Evolutionary conservation across 2,888 invertebrate genomes (phyloP).

Genomic region (Fabriciana adippe): DNA sequence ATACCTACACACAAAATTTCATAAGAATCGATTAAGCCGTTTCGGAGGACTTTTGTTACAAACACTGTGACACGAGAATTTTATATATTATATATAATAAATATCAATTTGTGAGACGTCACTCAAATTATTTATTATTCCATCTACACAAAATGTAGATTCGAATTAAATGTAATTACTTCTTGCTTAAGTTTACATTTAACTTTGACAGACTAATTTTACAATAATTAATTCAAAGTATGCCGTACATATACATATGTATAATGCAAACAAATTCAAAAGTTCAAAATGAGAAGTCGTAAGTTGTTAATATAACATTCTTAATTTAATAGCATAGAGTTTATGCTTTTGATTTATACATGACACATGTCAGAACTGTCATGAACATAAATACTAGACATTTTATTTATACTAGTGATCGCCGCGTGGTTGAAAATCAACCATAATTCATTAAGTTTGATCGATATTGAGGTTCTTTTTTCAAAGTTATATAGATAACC

Average conservation of each 20-base stretch:
- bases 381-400: neutral
- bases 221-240: conserved; percentile 17
- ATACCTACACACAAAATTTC: too few relatives aligned
- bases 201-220: conserved; percentile 24
- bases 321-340: conserved; percentile 10
- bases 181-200: conserved; percentile 3
- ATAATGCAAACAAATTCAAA: conserved; percentile 30
- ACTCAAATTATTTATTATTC: too few relatives aligned
- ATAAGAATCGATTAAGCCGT: too few relatives aligned
- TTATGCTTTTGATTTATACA: conserved; percentile 8
- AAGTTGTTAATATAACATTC: conserved; percentile 23
- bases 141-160: conserved; percentile 1
- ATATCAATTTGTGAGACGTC: too few relatives aligned
- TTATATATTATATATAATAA: too few relatives aligned
- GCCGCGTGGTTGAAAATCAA: too few relatives aligned
- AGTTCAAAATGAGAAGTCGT: conserved; percentile 25
- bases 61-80: too few relatives aligned
- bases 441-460: too few relatives aligned
- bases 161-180: conserved; percentile 15
- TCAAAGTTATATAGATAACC: too few relatives aligned
- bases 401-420: neutral
- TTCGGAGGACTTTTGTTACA: too few relatives aligned
- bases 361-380: neutral
- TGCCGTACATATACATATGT: neutral
- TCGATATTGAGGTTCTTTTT: too few relatives aligned